Evolutionary conservation across 2,797 vertebrate genomes (phyloP).

Genomic region (Chelon labrosus): DNA sequence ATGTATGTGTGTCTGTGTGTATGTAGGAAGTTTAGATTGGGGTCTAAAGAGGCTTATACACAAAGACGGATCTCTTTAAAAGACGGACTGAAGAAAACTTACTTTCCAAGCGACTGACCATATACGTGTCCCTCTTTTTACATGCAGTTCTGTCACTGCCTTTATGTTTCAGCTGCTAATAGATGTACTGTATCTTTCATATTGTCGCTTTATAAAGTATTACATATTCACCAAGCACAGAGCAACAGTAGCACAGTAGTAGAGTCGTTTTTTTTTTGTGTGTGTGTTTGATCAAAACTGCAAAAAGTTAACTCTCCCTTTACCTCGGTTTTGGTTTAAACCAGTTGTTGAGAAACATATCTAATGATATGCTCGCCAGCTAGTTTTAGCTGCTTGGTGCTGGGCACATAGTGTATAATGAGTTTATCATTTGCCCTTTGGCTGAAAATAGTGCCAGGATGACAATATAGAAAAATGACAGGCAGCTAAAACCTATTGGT

Average conservation of each 20-base stretch:
- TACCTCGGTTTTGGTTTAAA: too few species aligned
- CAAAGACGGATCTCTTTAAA: background rate
- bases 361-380: too few species aligned
- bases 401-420: background rate
- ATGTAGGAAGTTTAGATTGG: background rate
- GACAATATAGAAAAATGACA: conserved; percentile 1
- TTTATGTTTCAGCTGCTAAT: background rate
- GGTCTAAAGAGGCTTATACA: background rate
- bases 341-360: too few species aligned
- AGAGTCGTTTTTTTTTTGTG: too few species aligned
- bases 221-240: background rate
- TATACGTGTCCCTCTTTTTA: background rate
- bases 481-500: too few species aligned
- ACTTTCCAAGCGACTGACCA: background rate
- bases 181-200: background rate
- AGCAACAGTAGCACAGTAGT: background rate
- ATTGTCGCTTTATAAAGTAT: background rate
- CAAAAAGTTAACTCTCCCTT: background rate
- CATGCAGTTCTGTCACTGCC: background rate
- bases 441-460: background rate
- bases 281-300: background rate
- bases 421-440: background rate
- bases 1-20: background rate
- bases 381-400: background rate
- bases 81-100: background rate